Percentiles rank a stretch among this genome's conserved stretches.
Conservation (phyloP, 2,797 vertebrate species). For the Anguilla pacifica region DNA sequence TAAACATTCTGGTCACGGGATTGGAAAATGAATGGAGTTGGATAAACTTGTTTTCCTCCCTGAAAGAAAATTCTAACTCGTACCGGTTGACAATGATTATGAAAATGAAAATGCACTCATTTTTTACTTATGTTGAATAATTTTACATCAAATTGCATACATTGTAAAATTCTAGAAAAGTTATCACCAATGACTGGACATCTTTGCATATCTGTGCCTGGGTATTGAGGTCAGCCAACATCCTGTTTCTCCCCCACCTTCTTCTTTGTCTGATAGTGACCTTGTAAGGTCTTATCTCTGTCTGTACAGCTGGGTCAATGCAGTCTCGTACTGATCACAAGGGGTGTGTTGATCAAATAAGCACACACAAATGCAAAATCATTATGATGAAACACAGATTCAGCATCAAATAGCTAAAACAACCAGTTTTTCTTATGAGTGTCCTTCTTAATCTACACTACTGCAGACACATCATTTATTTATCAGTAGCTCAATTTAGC, state of each 20-base stretch:
- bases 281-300: constrained; percentile 1
- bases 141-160: not conserved
- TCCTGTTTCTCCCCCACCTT: not conserved
- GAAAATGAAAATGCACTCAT: not conserved
- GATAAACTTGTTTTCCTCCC: not conserved
- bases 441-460: not conserved
- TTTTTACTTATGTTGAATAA: not conserved
- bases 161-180: not conserved
- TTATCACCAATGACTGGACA: not conserved
- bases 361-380: not conserved
- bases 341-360: not conserved
- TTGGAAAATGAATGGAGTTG: not conserved
- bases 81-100: not conserved
- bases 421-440: not conserved
- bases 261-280: not conserved
- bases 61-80: not conserved
- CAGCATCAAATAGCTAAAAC: not conserved
- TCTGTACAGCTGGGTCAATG: not conserved
- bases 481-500: not conserved
- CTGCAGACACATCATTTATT: not conserved
- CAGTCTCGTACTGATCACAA: not conserved
- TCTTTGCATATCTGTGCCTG: not conserved
- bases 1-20: not conserved
- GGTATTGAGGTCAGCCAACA: not conserved
- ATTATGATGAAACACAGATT: not conserved